Evolutionary conservation across 2,888 invertebrate genomes (phyloP).

Genomic region (Eumacrocentrus americanus): DNA sequence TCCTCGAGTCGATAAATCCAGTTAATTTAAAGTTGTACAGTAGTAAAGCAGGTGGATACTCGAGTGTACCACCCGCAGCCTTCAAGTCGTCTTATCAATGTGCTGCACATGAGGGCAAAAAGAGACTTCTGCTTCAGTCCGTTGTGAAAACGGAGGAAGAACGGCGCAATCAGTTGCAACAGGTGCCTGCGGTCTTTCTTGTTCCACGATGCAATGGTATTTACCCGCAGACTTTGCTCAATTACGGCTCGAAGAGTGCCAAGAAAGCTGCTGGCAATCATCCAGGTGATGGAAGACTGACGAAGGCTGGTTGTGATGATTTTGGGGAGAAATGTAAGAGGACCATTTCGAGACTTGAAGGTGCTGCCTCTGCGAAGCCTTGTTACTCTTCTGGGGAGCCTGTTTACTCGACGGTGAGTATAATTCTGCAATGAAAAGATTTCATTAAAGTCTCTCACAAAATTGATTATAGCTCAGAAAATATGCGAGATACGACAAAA

Average conservation of each 20-base stretch:
- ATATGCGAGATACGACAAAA: background rate
- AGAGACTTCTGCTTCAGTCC: slow-evolving; percentile 25
- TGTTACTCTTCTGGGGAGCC: slow-evolving; percentile 38
- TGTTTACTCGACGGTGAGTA: slow-evolving; percentile 47
- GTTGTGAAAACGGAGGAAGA: slow-evolving; percentile 2
- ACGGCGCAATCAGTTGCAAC: slow-evolving; percentile 2
- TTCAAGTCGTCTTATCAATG: slow-evolving; percentile 38
- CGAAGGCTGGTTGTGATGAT: slow-evolving; percentile 5
- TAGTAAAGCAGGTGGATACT: slow-evolving; percentile 35
- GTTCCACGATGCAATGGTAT: slow-evolving; percentile 32
- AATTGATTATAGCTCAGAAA: background rate
- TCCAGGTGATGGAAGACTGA: slow-evolving; percentile 7
- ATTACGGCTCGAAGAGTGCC: slow-evolving; percentile 24
- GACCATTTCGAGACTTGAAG: slow-evolving; percentile 5
- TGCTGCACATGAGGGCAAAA: slow-evolving; percentile 36
- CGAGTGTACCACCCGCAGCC: slow-evolving; percentile 29
- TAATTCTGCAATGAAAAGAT: background rate
- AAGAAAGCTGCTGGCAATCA: slow-evolving; percentile 23
- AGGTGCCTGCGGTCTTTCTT: slow-evolving; percentile 32
- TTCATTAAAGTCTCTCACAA: background rate
- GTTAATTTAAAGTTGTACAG: slow-evolving; percentile 48
- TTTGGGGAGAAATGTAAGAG: slow-evolving; percentile 29
- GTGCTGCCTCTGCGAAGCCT: slow-evolving; percentile 24
- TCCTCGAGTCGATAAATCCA: slow-evolving; percentile 41
- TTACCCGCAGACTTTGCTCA: slow-evolving; percentile 22